A percentile compares a stretch with the other conserved stretches of the same genome.
Evolutionary conservation across 1,140 invertebrate species (phyloP).

Genomic region (Rhynchophorus ferrugineus): DNA sequence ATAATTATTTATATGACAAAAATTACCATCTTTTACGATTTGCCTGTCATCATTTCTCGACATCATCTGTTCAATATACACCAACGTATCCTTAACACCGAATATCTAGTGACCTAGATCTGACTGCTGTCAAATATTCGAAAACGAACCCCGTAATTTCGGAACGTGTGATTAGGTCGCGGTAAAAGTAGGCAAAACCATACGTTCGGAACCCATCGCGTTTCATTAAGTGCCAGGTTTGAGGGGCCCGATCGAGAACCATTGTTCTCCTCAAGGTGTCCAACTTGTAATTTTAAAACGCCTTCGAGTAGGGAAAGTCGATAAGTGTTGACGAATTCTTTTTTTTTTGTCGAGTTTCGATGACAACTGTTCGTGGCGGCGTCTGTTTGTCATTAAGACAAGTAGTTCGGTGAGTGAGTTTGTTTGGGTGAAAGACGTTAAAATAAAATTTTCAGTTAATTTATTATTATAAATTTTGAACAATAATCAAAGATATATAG

Average conservation of each 20-base stretch:
- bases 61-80: too few species aligned
- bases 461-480: too few species aligned
- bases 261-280: neutral
- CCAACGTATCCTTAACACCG: too few species aligned
- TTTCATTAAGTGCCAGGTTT: neutral
- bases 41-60: too few species aligned
- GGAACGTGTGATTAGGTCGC: neutral
- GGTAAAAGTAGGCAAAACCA: neutral
- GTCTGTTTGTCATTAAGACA: neutral
- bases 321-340: neutral
- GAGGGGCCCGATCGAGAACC: neutral
- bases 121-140: neutral
- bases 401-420: too few species aligned
- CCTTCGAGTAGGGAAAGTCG: neutral
- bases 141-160: neutral
- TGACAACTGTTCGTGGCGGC: neutral
- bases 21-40: too few species aligned
- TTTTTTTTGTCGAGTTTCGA: neutral
- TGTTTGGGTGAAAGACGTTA: too few species aligned
- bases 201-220: neutral
- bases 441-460: too few species aligned
- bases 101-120: neutral
- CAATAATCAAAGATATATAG: too few species aligned
- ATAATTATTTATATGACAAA: too few species aligned
- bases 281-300: neutral